These are phyloP conservation scores for Habroteleia sp. DNA, from an alignment of 2,888 invertebrate genomes.

Conservation along the genomic window DNA sequence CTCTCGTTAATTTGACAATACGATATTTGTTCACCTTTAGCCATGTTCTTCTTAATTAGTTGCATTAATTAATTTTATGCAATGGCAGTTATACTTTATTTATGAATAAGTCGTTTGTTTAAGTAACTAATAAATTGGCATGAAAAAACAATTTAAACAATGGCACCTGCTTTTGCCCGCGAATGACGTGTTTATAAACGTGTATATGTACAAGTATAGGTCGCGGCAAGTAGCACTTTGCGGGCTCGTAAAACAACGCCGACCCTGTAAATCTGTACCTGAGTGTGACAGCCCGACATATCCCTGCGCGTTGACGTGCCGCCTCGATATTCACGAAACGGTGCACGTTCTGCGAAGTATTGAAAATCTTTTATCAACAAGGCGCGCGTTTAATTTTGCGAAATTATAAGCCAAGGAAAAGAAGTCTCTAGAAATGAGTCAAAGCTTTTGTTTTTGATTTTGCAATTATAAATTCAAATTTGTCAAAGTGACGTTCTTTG, in stretches of 20 bases:
- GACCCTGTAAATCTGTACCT: constrained; percentile 79
- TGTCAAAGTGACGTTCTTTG: no score
- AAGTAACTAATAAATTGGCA: constrained; percentile 46
- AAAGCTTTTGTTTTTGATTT: neutral
- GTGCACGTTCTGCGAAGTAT: constrained; percentile 30
- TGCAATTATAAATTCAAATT: neutral
- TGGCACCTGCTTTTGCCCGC: constrained; percentile 69
- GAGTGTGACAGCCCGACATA: constrained; percentile 74
- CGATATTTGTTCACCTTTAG: no score
- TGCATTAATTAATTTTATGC: constrained; percentile 25
- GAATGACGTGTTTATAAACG: constrained; percentile 76
- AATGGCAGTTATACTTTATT: constrained; percentile 26
- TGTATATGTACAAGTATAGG: constrained; percentile 64
- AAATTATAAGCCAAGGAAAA: constrained; percentile 1
- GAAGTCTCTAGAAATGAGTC: neutral
- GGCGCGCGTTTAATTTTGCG: constrained; percentile 19
- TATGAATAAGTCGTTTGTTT: constrained; percentile 33
- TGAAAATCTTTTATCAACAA: constrained; percentile 51
- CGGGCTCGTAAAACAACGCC: constrained; percentile 79
- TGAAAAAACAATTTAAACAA: constrained; percentile 71
- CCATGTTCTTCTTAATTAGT: no score
- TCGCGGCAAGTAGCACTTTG: constrained; percentile 75
- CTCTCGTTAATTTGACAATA: no score
- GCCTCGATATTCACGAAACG: constrained; percentile 50
- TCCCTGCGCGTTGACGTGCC: constrained; percentile 42